Conservation (phyloP, 2,797 vertebrate genomes). For the Malurus leucopterus region DNA sequence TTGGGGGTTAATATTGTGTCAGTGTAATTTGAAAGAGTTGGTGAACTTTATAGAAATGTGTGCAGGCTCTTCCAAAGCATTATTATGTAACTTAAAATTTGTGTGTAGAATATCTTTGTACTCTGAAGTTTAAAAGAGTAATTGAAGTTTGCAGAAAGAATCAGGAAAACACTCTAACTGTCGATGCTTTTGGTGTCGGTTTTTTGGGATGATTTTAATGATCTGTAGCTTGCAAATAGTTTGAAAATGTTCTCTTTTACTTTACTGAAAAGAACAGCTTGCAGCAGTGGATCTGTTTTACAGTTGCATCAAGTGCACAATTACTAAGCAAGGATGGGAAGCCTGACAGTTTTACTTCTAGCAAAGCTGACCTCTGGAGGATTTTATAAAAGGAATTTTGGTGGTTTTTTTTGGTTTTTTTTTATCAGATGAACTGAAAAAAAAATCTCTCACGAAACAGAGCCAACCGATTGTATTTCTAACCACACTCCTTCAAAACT, state of each 20-base stretch:
- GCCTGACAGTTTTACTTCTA: neutral
- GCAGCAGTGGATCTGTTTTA: neutral
- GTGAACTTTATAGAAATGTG: neutral
- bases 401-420: neutral
- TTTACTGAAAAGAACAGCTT: constrained; percentile 26
- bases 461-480: neutral
- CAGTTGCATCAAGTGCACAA: neutral
- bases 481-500: neutral
- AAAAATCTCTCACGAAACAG: neutral
- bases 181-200: neutral
- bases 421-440: neutral
- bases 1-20: neutral
- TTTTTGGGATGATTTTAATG: neutral
- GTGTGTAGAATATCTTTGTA: neutral
- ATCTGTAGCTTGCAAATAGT: constrained; percentile 10
- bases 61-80: neutral
- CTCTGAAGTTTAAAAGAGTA: neutral
- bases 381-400: neutral
- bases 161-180: neutral
- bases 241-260: neutral
- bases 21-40: neutral
- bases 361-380: neutral
- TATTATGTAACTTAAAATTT: neutral
- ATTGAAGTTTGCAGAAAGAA: constrained; percentile 6
- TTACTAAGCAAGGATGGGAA: neutral